Percentiles rank a stretch among this genome's conserved stretches.
Evolutionary conservation across 2,113 vertebrate species (phyloP).

Genomic region (Nesoenas mayeri): DNA sequence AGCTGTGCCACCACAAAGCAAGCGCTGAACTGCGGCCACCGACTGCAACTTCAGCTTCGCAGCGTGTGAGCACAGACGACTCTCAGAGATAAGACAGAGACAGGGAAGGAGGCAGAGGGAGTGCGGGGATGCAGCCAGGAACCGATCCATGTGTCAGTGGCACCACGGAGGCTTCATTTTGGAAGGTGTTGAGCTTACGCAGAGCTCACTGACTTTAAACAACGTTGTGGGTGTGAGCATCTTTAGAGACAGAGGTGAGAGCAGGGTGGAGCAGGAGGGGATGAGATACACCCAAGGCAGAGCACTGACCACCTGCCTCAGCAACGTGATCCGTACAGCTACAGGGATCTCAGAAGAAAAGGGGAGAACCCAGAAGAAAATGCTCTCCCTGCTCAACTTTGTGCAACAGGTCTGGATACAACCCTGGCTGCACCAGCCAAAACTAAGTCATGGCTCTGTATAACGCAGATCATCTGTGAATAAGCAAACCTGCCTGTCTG

Average conservation of each 20-base stretch:
- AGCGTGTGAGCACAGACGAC: accelerated
- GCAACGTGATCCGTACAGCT: not conserved
- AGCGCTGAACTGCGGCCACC: not conserved
- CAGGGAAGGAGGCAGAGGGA: not conserved
- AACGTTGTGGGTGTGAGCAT: not conserved
- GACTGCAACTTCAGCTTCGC: accelerated
- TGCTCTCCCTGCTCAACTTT: too few species aligned
- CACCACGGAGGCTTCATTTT: not conserved
- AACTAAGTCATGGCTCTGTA: not conserved
- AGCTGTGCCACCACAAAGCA: not conserved
- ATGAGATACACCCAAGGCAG: not conserved
- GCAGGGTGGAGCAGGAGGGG: not conserved
- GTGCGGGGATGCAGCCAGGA: not conserved
- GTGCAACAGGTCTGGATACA: not conserved
- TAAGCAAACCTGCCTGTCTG: not conserved
- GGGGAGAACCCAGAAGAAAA: too few species aligned
- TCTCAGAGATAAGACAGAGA: not conserved
- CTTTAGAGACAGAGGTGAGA: not conserved
- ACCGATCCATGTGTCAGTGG: not conserved
- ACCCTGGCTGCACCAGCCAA: not conserved
- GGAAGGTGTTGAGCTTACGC: not conserved
- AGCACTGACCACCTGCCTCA: not conserved
- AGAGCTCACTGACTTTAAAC: not conserved
- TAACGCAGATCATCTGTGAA: not conserved
- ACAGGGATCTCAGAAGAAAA: too few species aligned